Percentiles rank a stretch among this genome's conserved stretches.
Evolutionary conservation across 2,113 vertebrate species (phyloP).

Genomic region (Lasiurus cinereus): DNA sequence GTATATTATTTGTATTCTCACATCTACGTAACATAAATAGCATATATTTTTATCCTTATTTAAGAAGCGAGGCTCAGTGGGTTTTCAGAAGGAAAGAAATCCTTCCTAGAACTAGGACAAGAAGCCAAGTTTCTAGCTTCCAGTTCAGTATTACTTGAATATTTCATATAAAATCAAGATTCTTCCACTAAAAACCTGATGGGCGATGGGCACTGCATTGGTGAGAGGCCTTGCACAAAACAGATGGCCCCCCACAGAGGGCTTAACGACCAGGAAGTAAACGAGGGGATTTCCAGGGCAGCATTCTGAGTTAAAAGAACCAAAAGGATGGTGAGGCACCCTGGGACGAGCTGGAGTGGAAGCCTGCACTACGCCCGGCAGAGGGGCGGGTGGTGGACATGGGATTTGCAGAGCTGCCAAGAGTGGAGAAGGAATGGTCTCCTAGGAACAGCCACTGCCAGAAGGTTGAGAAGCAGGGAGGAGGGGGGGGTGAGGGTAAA

Average conservation of each 20-base stretch:
- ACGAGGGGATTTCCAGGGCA: neutral
- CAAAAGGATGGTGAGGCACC: neutral
- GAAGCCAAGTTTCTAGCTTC: neutral
- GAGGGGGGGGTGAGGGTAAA: neutral
- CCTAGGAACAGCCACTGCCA: neutral
- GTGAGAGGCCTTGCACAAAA: neutral
- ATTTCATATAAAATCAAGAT: slow-evolving; percentile 39
- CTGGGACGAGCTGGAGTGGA: neutral
- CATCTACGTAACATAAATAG: neutral
- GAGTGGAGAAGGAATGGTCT: neutral
- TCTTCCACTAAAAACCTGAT: neutral
- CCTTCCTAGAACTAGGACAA: neutral
- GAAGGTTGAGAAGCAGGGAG: neutral
- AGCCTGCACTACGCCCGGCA: neutral
- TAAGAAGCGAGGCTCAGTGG: neutral
- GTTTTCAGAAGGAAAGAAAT: neutral
- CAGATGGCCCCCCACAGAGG: neutral
- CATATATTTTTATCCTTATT: neutral
- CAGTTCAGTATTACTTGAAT: slow-evolving; percentile 6
- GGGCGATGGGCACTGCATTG: neutral
- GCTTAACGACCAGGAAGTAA: neutral
- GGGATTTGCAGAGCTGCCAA: neutral
- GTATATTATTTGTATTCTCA: neutral
- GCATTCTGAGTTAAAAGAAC: neutral
- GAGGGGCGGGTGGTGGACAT: neutral